A percentile compares a stretch with the other conserved stretches of the same genome.
Evolutionary conservation across 1,140 invertebrate species (phyloP).

Genomic region (Harpegnathos saltator): DNA sequence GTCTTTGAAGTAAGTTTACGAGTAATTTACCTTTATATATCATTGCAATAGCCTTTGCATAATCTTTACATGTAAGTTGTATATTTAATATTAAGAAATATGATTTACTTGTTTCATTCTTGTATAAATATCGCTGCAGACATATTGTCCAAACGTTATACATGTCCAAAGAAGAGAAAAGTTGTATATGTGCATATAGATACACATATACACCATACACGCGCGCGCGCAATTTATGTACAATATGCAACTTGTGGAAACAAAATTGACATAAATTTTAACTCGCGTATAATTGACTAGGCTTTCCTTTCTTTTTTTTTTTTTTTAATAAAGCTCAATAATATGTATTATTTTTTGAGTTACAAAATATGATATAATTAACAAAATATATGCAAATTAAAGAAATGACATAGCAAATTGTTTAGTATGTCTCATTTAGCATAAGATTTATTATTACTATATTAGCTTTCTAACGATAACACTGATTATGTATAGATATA

Average conservation of each 20-base stretch:
- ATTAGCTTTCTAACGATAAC: too few relatives aligned
- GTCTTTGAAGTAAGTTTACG: neutral
- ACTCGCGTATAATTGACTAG: neutral
- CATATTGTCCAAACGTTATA: neutral
- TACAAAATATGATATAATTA: too few relatives aligned
- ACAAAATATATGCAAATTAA: too few relatives aligned
- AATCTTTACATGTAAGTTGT: constrained; percentile 10
- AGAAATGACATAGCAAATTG: too few relatives aligned
- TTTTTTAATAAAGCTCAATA: neutral
- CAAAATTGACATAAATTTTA: constrained; percentile 7
- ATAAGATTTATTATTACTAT: too few relatives aligned
- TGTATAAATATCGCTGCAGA: constrained; percentile 18
- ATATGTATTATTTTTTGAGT: too few relatives aligned
- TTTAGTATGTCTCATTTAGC: too few relatives aligned
- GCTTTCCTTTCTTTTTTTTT: too few relatives aligned
- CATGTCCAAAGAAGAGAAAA: neutral
- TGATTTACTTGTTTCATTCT: constrained; percentile 23
- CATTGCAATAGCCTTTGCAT: constrained; percentile 1
- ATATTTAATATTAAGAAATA: neutral
- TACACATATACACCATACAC: too few relatives aligned
- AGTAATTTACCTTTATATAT: constrained; percentile 13
- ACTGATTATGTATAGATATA: too few relatives aligned
- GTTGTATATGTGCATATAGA: neutral
- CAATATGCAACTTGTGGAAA: constrained; percentile 18
- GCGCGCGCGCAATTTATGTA: neutral